Percentiles rank a stretch among this genome's conserved stretches.
These are phyloP conservation scores for Pseudochirops cupreus DNA, from an alignment of 2,797 vertebrate species.

Conservation along the genomic window DNA sequence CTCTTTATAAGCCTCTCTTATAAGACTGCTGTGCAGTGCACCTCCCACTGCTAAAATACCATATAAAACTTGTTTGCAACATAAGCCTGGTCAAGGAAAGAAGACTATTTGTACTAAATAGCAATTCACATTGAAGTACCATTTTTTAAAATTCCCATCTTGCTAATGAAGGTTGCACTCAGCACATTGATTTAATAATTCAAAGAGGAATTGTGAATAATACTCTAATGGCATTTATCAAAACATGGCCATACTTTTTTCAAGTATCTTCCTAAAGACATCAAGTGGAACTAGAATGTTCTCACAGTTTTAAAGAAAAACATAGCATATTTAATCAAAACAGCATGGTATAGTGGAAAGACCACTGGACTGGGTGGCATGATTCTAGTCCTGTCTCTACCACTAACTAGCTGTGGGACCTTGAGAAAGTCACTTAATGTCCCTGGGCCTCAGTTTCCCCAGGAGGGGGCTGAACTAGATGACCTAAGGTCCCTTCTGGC, in stretches of 20 bases:
- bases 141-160: neutral
- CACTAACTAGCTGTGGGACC: slow-evolving; percentile 41
- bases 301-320: slow-evolving; percentile 64
- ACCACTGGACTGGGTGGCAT: slow-evolving; percentile 32
- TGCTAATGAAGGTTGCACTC: slow-evolving; percentile 45
- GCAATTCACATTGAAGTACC: slow-evolving; percentile 20
- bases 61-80: slow-evolving; percentile 14
- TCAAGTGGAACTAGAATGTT: neutral
- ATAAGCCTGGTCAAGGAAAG: neutral
- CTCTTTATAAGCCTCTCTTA: slow-evolving; percentile 66
- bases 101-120: slow-evolving; percentile 4
- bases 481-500: slow-evolving; percentile 39
- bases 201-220: slow-evolving; percentile 41
- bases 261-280: slow-evolving; percentile 57
- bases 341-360: slow-evolving; percentile 30
- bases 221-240: slow-evolving; percentile 66
- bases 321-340: slow-evolving; percentile 64
- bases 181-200: slow-evolving; percentile 12
- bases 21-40: slow-evolving; percentile 58
- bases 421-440: slow-evolving; percentile 46
- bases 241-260: slow-evolving; percentile 64
- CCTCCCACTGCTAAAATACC: slow-evolving; percentile 47
- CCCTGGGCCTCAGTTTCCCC: slow-evolving; percentile 1
- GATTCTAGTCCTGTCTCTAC: slow-evolving; percentile 3
- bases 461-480: slow-evolving; percentile 43